Conservation (phyloP, 2,113 vertebrate genomes). For the Lathamus discolor region DNA sequence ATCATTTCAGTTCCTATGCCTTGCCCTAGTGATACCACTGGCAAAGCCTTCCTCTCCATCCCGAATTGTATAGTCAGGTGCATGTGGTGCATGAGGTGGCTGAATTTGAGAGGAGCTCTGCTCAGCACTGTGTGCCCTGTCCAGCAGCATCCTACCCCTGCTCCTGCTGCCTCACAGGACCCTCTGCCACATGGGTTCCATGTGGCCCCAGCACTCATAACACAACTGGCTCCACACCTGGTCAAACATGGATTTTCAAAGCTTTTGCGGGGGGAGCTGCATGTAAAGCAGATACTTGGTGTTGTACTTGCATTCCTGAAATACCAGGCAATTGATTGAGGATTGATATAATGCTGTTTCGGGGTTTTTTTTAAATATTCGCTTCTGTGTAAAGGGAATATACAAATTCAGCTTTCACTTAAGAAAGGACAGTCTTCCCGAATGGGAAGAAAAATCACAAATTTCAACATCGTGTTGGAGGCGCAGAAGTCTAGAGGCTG, state of each 20-base stretch:
- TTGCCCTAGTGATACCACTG: neutral
- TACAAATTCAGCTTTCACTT: neutral
- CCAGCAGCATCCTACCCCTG: neutral
- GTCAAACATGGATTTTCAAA: neutral
- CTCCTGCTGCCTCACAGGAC: neutral
- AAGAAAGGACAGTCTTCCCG: neutral
- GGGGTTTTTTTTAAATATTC: neutral
- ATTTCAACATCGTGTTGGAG: neutral
- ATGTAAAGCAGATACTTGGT: neutral
- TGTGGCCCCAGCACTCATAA: neutral
- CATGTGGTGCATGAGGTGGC: neutral
- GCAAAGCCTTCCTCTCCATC: neutral
- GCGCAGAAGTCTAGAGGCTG: neutral
- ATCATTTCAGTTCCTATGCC: neutral
- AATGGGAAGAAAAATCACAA: neutral
- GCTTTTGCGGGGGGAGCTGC: neutral
- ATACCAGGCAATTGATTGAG: neutral
- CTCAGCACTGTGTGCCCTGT: neutral
- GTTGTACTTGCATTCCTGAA: neutral
- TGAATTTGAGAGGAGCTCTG: neutral
- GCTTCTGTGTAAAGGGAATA: neutral
- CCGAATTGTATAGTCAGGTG: neutral
- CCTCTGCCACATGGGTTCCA: fast-evolving
- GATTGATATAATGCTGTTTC: neutral
- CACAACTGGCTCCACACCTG: fast-evolving